Conservation (phyloP, 2,797 vertebrate species). For the Coregonus sp. region DNA sequence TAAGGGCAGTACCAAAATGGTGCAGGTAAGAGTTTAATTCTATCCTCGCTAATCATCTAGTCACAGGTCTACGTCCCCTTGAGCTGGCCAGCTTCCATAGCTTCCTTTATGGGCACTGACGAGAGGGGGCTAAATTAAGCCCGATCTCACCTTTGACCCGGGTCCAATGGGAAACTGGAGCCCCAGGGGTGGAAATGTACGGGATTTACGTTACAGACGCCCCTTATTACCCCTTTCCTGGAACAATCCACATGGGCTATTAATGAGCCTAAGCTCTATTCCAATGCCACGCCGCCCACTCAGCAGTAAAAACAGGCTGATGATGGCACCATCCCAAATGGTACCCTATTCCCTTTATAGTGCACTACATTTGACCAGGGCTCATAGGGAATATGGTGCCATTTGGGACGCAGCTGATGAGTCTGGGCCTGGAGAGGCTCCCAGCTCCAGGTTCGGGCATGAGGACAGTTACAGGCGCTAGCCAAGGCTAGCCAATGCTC, state of each 20-base stretch:
- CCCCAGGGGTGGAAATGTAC: conserved; percentile 50
- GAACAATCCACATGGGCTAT: conserved; percentile 71
- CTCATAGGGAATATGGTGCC: background rate
- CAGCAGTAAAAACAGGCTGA: conserved; percentile 40
- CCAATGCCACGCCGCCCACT: conserved; percentile 15
- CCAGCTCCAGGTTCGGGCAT: conserved; percentile 26
- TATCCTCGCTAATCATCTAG: background rate
- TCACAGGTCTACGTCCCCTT: background rate
- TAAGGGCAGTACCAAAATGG: background rate
- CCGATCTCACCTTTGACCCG: conserved; percentile 69
- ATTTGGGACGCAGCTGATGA: background rate
- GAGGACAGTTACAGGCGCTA: conserved; percentile 25
- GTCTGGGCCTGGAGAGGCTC: background rate
- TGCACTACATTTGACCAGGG: background rate
- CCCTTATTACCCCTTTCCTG: conserved; percentile 63
- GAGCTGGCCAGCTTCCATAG: conserved; percentile 1
- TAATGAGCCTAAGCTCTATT: conserved; percentile 53
- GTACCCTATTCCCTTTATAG: background rate
- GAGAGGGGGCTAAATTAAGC: conserved; percentile 73
- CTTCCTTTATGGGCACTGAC: conserved; percentile 58
- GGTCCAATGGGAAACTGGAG: conserved; percentile 69
- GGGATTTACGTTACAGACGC: conserved; percentile 62
- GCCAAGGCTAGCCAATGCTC: conserved; percentile 5
- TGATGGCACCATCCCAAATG: conserved; percentile 10
- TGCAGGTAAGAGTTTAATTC: background rate